These are phyloP conservation scores for Mixornis gularis DNA, from an alignment of 2,113 vertebrate genomes.

Conservation along the genomic window DNA sequence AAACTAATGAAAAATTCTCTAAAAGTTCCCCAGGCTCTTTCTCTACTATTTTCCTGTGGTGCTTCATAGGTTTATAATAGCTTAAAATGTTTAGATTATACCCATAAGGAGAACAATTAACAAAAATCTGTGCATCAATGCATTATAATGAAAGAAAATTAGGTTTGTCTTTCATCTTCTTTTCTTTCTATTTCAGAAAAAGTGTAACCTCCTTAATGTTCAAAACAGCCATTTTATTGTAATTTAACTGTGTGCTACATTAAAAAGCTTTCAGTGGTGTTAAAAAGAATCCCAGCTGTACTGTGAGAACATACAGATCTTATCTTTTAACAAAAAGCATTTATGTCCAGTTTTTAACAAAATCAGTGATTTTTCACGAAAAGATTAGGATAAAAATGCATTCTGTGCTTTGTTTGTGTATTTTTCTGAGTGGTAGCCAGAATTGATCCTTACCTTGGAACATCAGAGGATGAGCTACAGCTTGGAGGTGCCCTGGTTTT, in stretches of 20 bases:
- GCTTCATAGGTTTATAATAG: neutral
- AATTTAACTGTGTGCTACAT: neutral
- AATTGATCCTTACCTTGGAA: neutral
- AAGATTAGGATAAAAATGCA: neutral
- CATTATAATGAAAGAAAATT: slow-evolving; percentile 29
- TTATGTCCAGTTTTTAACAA: neutral
- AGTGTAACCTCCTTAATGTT: neutral
- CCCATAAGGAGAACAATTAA: slow-evolving; percentile 26
- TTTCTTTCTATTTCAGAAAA: neutral
- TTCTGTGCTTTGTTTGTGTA: neutral
- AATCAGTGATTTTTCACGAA: neutral
- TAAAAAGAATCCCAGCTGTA: neutral
- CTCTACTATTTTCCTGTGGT: neutral
- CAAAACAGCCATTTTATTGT: neutral
- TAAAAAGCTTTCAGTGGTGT: neutral
- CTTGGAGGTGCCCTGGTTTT: neutral
- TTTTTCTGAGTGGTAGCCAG: neutral
- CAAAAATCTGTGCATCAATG: neutral
- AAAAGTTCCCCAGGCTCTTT: neutral
- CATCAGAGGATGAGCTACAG: neutral
- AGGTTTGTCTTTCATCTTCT: slow-evolving; percentile 23
- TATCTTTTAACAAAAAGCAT: neutral
- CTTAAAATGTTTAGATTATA: neutral
- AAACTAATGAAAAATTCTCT: neutral
- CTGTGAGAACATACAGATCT: neutral